Evolutionary conservation across 2,113 vertebrate genomes (phyloP).

Genomic region (Rhegmatorhina hoffmannsi): DNA sequence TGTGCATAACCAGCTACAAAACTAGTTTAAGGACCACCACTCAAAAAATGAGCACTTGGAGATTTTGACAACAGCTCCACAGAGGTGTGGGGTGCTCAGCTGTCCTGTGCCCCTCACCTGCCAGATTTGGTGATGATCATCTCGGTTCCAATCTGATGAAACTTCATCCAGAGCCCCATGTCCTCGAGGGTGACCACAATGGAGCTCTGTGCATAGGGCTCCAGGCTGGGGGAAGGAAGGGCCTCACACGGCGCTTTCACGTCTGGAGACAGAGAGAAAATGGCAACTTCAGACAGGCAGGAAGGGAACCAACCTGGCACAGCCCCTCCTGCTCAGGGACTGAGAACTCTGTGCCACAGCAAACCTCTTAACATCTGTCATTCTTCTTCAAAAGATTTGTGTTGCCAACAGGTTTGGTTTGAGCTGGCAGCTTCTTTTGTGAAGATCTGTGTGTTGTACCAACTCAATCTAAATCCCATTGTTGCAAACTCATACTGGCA

Average conservation of each 20-base stretch:
- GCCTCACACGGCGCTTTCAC: constrained; percentile 77
- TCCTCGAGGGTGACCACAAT: constrained; percentile 85
- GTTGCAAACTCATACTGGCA: not conserved
- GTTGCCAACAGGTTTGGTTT: not conserved
- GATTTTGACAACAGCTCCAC: not conserved
- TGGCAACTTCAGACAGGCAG: not conserved
- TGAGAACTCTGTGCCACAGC: not conserved
- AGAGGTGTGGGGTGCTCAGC: not conserved
- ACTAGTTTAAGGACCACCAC: not conserved
- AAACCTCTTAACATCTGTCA: not conserved
- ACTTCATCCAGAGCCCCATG: constrained; percentile 85
- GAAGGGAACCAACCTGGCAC: not conserved
- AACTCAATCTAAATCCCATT: not conserved
- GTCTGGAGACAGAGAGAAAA: constrained; percentile 56
- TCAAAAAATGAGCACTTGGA: not conserved
- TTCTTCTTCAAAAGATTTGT: not conserved
- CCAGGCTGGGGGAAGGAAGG: constrained; percentile 59
- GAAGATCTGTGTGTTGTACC: not conserved
- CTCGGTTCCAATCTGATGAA: constrained; percentile 87
- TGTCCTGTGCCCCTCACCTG: constrained; percentile 71
- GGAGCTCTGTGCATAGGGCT: constrained; percentile 78
- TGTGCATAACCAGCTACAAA: not conserved
- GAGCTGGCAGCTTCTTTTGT: not conserved
- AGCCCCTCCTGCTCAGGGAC: not conserved
- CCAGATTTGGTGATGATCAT: constrained; percentile 95